A percentile compares a stretch with the other conserved stretches of the same genome.
Conservation (phyloP, 1,140 invertebrate genomes). For the Eubasilissa regina region DNA sequence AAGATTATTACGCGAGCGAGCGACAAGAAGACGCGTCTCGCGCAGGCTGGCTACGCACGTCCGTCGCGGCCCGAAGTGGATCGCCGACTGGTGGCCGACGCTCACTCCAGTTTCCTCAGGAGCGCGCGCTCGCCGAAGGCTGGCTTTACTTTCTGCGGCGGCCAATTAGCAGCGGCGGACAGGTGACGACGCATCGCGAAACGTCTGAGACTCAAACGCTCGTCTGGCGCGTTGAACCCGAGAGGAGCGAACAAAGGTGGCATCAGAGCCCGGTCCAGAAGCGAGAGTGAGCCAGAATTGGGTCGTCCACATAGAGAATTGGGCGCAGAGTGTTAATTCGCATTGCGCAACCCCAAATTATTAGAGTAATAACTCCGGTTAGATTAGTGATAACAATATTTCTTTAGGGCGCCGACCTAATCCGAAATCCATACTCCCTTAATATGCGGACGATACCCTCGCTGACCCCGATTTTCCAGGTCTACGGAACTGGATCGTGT, state of each 20-base stretch:
- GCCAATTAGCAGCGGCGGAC: constrained; percentile 39
- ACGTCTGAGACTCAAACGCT: constrained; percentile 19
- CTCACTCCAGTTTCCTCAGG: constrained; percentile 11
- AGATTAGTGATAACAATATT: neutral
- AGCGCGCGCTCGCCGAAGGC: neutral
- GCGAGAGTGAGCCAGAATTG: neutral
- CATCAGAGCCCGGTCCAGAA: neutral
- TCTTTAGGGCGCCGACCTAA: neutral
- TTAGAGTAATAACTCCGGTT: neutral
- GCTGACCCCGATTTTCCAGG: constrained; percentile 20
- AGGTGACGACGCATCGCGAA: constrained; percentile 40
- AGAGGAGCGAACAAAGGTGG: neutral
- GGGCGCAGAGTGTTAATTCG: neutral
- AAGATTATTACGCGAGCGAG: neutral
- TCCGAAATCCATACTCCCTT: constrained; percentile 6
- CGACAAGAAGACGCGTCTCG: too few relatives aligned
- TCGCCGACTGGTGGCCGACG: constrained; percentile 29
- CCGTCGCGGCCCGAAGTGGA: constrained; percentile 15
- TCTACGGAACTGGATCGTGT: constrained; percentile 17
- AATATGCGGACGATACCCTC: constrained; percentile 2
- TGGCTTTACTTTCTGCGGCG: constrained; percentile 3
- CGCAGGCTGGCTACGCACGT: constrained; percentile 29
- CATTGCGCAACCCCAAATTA: neutral
- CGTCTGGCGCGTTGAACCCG: constrained; percentile 37
- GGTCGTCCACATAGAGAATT: too few relatives aligned